Conservation (phyloP, 2,888 invertebrate genomes). For the Leucozona laternaria region DNA sequence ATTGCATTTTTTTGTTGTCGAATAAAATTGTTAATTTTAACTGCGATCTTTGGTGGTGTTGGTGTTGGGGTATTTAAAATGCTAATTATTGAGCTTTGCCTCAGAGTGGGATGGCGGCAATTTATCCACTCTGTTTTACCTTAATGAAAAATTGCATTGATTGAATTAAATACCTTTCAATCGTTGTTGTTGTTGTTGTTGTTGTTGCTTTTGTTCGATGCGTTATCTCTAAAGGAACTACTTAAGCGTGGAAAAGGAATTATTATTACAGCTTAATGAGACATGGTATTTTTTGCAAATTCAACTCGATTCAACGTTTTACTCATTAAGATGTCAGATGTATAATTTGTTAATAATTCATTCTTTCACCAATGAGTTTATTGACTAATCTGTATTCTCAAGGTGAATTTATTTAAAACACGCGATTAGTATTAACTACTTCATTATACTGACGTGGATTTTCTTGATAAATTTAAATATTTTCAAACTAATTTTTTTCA, state of each 20-base stretch:
- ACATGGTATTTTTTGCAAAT: constrained; percentile 1
- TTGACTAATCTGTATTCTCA: constrained; percentile 31
- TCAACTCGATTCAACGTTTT: constrained; percentile 26
- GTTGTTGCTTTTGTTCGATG: not conserved
- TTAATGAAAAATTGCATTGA: constrained; percentile 43
- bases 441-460: not conserved
- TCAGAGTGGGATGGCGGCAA: constrained; percentile 39
- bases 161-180: constrained; percentile 25
- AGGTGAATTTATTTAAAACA: constrained; percentile 43
- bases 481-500: not conserved
- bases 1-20: constrained; percentile 43
- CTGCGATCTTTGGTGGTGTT: not conserved
- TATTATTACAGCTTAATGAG: constrained; percentile 30
- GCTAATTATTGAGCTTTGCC: constrained; percentile 45
- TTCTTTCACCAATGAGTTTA: constrained; percentile 33
- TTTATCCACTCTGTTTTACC: constrained; percentile 24
- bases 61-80: constrained; percentile 37
- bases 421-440: constrained; percentile 12
- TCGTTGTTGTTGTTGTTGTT: constrained; percentile 2
- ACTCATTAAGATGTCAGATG: constrained; percentile 58
- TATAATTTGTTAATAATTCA: constrained; percentile 33
- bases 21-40: constrained; percentile 16
- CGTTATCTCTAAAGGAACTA: constrained; percentile 31
- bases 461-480: not conserved
- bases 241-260: constrained; percentile 26